phyloP scores from a whole-genome alignment of 2,888 invertebrate genomes.

The Sinopyrophorus schimmeli region DNA sequence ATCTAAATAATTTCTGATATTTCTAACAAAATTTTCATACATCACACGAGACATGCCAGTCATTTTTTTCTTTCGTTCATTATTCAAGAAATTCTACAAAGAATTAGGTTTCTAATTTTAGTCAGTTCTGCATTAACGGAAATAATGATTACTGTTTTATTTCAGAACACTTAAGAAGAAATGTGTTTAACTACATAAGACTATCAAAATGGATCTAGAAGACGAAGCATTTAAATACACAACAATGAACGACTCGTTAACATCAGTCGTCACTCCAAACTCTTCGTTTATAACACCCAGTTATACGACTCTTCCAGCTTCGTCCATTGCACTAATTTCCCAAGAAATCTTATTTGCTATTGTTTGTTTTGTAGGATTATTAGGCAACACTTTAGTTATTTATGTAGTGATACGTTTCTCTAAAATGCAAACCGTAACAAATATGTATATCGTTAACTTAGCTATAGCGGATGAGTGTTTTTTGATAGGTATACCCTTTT shows the following conservation, averaged over 20 bases:
- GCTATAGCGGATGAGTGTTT: slow-evolving; percentile 93
- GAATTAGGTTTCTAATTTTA: too few relatives aligned
- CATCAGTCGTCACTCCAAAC: slow-evolving; percentile 2
- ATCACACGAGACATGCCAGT: too few relatives aligned
- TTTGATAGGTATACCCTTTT: slow-evolving; percentile 86
- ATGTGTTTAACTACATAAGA: too few relatives aligned
- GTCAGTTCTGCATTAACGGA: too few relatives aligned
- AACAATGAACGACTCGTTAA: slow-evolving; percentile 11
- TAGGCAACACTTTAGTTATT: slow-evolving; percentile 89
- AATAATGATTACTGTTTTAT: too few relatives aligned
- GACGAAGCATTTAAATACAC: too few relatives aligned
- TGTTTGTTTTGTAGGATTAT: slow-evolving; percentile 83
- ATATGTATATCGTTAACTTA: slow-evolving; percentile 91
- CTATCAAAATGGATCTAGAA: too few relatives aligned
- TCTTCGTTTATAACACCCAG: slow-evolving; percentile 5
- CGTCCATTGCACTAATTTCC: slow-evolving; percentile 41
- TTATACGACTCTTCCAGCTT: slow-evolving; percentile 21
- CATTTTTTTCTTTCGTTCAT: too few relatives aligned
- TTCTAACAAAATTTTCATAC: too few relatives aligned
- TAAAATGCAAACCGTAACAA: slow-evolving; percentile 95
- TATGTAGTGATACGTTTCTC: slow-evolving; percentile 88
- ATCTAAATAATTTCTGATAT: too few relatives aligned
- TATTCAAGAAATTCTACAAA: too few relatives aligned
- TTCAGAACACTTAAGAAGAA: too few relatives aligned
- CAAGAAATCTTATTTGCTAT: slow-evolving; percentile 77